These are phyloP conservation scores for Sisyra nigra DNA, from an alignment of 2,888 invertebrate genomes.

Conservation along the genomic window DNA sequence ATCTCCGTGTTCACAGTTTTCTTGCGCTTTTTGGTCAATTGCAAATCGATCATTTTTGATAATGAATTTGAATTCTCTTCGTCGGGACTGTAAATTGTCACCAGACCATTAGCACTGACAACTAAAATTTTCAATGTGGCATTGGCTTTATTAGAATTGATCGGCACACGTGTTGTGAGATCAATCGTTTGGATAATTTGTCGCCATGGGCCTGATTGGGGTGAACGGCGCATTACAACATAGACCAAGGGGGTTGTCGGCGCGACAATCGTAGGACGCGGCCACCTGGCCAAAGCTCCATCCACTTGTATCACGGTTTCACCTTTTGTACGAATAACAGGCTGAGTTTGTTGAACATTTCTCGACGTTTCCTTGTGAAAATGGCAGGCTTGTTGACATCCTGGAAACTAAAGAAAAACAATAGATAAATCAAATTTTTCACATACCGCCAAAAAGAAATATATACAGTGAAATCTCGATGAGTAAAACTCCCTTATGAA, in stretches of 20 bases:
- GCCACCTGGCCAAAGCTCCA: conserved; percentile 47
- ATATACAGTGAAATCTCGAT: too few relatives aligned
- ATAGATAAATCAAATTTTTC: background rate
- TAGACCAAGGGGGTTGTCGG: conserved; percentile 44
- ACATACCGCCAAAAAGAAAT: too few relatives aligned
- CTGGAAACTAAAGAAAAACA: conserved; percentile 41
- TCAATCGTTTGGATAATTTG: conserved; percentile 51
- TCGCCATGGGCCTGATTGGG: conserved; percentile 42
- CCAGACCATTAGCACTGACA: conserved; percentile 51
- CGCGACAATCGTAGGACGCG: conserved; percentile 38
- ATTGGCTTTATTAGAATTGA: conserved; percentile 38
- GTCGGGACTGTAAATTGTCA: conserved; percentile 53
- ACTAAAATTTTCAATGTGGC: conserved; percentile 49
- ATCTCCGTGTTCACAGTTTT: conserved; percentile 33
- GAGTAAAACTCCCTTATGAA: too few relatives aligned
- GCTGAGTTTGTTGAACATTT: conserved; percentile 43
- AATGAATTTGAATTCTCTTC: conserved; percentile 25
- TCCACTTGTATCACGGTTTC: conserved; percentile 48
- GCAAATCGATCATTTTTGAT: conserved; percentile 27
- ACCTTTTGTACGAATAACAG: conserved; percentile 52
- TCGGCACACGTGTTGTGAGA: conserved; percentile 43
- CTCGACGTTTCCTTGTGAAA: conserved; percentile 46
- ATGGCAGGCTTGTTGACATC: conserved; percentile 54
- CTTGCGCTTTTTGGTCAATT: conserved; percentile 25
- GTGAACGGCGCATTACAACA: conserved; percentile 49